Percentiles rank a stretch among this genome's conserved stretches.
These are phyloP conservation scores for Parazoanthus atlanticus DNA, from an alignment of 92 coral and sea anemone genomes.

Conservation along the genomic window DNA sequence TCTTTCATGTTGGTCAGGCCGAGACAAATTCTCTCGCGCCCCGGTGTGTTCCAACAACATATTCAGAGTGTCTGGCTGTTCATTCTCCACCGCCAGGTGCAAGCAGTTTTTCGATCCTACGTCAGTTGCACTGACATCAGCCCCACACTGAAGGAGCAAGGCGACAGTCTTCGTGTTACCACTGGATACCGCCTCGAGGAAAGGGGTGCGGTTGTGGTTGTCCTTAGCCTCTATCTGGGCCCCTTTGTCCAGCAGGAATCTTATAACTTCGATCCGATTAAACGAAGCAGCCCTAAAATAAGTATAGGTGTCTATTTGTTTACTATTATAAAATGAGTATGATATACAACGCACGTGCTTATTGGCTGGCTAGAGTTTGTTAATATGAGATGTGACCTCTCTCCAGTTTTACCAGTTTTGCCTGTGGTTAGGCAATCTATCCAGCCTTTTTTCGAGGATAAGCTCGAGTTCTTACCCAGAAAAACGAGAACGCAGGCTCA, in stretches of 20 bases:
- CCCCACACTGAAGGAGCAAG: constrained; percentile 52
- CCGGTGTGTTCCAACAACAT: constrained; percentile 48
- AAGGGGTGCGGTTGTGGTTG: constrained; percentile 56
- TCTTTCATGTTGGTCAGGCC: constrained; percentile 63
- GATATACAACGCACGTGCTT: neutral
- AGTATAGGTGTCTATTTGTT: too few species aligned
- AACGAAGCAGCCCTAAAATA: constrained; percentile 36
- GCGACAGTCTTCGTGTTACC: constrained; percentile 43
- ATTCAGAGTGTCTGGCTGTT: constrained; percentile 49
- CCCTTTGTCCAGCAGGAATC: constrained; percentile 61
- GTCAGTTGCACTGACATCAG: constrained; percentile 58
- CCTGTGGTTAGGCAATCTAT: too few species aligned
- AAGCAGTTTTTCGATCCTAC: constrained; percentile 55
- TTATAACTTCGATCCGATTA: constrained; percentile 47
- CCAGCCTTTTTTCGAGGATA: too few species aligned
- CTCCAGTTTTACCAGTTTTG: too few species aligned
- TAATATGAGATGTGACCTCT: too few species aligned
- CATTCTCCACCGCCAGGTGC: constrained; percentile 70
- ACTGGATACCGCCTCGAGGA: constrained; percentile 69
- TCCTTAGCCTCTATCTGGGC: constrained; percentile 63
- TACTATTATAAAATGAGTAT: too few species aligned
- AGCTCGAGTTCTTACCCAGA: too few species aligned
- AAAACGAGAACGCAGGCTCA: too few species aligned
- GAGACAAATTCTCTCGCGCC: constrained; percentile 39
- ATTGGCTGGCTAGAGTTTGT: too few species aligned